Conservation (phyloP, 37 sponge, comb jelly and placozoan species). For the Tethya wilhelma region DNA sequence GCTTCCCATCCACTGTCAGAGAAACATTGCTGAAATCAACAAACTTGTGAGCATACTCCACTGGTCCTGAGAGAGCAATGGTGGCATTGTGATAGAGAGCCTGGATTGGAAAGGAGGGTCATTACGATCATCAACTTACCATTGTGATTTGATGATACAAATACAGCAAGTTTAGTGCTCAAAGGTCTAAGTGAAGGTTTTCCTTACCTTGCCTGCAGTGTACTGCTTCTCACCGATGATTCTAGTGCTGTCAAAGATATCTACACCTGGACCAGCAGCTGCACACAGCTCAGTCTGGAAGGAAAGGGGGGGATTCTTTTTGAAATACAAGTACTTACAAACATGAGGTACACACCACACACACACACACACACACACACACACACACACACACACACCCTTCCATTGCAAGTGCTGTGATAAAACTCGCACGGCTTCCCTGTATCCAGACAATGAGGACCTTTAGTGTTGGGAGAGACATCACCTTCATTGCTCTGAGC, state of each 20-base stretch:
- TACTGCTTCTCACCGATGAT: conserved; percentile 86
- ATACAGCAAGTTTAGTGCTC: no score
- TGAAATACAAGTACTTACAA: no score
- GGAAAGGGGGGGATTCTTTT: no score
- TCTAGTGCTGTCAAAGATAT: conserved; percentile 93
- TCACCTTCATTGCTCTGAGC: conserved; percentile 94
- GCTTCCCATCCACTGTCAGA: conserved; percentile 67
- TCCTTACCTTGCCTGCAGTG: conserved; percentile 53
- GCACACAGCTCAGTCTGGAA: conserved; percentile 69
- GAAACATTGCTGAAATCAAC: conserved; percentile 79
- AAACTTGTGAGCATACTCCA: conserved; percentile 64
- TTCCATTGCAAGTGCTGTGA: conserved; percentile 75
- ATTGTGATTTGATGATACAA: no score
- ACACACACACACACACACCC: conserved; percentile 20
- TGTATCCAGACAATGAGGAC: conserved; percentile 78
- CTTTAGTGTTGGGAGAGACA: conserved; percentile 88
- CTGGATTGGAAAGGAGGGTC: no score
- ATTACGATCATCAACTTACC: no score
- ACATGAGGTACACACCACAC: no score
- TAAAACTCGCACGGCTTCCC: conserved; percentile 73
- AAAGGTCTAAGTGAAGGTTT: no score
- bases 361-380: no score
- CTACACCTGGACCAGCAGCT: conserved; percentile 82
- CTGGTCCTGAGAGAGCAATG: conserved; percentile 64
- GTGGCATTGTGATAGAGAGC: conserved; percentile 72